A percentile compares a stretch with the other conserved stretches of the same genome.
Evolutionary conservation across 2,797 vertebrate genomes (phyloP).

Genomic region (Orestias chungarensis): DNA sequence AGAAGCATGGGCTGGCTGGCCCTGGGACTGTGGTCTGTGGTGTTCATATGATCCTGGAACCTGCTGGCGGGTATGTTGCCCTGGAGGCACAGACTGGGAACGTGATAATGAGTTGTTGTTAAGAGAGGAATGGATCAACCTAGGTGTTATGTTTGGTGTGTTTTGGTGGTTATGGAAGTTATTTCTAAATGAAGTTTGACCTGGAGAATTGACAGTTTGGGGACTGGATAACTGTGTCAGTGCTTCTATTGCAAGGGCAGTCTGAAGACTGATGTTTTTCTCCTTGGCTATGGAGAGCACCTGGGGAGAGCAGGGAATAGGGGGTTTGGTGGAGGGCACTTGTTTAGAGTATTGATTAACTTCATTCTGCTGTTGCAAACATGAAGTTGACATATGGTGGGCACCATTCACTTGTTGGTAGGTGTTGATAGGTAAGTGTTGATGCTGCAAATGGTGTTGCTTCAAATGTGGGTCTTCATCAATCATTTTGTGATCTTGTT

Average conservation of each 20-base stretch:
- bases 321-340: slow-evolving; percentile 71
- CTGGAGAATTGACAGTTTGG: slow-evolving; percentile 66
- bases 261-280: slow-evolving; percentile 96
- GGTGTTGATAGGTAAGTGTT: slow-evolving; percentile 53
- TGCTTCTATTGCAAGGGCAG: slow-evolving; percentile 97
- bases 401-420: slow-evolving; percentile 68
- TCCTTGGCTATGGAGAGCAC: slow-evolving; percentile 96
- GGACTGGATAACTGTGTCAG: slow-evolving; percentile 92
- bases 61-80: slow-evolving; percentile 72
- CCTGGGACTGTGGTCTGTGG: slow-evolving; percentile 79
- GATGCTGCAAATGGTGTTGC: slow-evolving; percentile 61
- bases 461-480: slow-evolving; percentile 63
- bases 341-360: slow-evolving; percentile 49
- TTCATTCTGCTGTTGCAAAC: slow-evolving; percentile 67
- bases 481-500: slow-evolving; percentile 72
- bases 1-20: slow-evolving; percentile 68
- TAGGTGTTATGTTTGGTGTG: slow-evolving; percentile 51
- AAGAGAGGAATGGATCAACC: slow-evolving; percentile 60
- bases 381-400: slow-evolving; percentile 51
- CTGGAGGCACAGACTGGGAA: slow-evolving; percentile 79
- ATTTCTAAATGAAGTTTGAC: slow-evolving; percentile 64
- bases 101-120: slow-evolving; percentile 64
- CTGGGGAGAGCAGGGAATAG: slow-evolving; percentile 91
- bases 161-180: slow-evolving; percentile 71
- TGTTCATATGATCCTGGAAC: slow-evolving; percentile 75